A percentile compares a stretch with the other conserved stretches of the same genome.
Conservation (phyloP, 2,797 vertebrate species). For the Choloepus didactylus region DNA sequence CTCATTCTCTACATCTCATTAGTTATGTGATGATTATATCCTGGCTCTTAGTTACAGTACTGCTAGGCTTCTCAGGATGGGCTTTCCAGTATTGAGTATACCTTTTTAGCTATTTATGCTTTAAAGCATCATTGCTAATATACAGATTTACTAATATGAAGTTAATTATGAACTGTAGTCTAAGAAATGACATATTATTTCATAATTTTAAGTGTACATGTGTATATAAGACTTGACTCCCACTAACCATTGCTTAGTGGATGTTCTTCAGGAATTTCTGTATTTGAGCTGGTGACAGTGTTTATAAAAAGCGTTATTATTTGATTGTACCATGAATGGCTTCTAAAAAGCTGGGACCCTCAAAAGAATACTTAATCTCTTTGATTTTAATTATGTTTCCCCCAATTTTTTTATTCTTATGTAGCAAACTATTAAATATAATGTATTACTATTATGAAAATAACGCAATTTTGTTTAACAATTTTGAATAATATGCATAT, state of each 20-base stretch:
- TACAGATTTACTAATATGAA: background rate
- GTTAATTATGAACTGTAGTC: background rate
- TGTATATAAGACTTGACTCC: background rate
- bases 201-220: slow-evolving; percentile 2
- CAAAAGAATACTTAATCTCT: slow-evolving; percentile 35
- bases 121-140: background rate
- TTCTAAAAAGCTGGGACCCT: slow-evolving; percentile 53
- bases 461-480: slow-evolving; percentile 57
- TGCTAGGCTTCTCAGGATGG: background rate
- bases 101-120: slow-evolving; percentile 27
- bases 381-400: slow-evolving; percentile 57
- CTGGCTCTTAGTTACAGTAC: background rate
- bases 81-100: background rate
- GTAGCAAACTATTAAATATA: slow-evolving; percentile 55
- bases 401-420: background rate
- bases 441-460: slow-evolving; percentile 37
- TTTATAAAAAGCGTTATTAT: slow-evolving; percentile 9
- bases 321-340: slow-evolving; percentile 36
- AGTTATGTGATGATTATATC: background rate
- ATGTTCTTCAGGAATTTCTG: slow-evolving; percentile 45
- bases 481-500: background rate
- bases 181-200: slow-evolving; percentile 25
- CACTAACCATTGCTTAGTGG: background rate
- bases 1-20: background rate
- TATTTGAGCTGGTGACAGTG: slow-evolving; percentile 46